Conservation (phyloP, 2,113 vertebrate genomes). For the Otis tarda region DNA sequence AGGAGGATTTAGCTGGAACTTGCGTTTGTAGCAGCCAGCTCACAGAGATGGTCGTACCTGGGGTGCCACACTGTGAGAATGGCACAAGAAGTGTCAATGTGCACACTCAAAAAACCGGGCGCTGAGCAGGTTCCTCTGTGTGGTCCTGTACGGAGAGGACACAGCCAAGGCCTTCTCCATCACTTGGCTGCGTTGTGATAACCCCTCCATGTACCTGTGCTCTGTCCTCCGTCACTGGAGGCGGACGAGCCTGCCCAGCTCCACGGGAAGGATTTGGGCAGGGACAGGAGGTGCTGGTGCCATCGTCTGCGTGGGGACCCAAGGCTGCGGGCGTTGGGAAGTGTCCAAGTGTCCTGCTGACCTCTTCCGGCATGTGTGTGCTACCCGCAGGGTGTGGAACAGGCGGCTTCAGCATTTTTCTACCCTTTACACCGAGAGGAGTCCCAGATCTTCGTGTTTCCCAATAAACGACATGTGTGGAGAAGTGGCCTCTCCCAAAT, state of each 20-base stretch:
- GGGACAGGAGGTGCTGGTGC: not conserved
- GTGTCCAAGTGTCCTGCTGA: too few relatives aligned
- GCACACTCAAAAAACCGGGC: not conserved
- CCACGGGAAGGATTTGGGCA: too few relatives aligned
- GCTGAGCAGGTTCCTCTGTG: rapidly evolving
- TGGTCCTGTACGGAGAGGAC: not conserved
- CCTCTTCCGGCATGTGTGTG: not conserved
- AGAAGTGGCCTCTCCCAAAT: not conserved
- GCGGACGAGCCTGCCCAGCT: rapidly evolving
- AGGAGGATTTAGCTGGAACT: not conserved
- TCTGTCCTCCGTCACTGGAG: not conserved
- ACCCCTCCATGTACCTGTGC: rapidly evolving
- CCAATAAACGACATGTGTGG: rapidly evolving
- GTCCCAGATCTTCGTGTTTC: not conserved
- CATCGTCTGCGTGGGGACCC: rapidly evolving
- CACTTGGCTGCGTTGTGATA: rapidly evolving
- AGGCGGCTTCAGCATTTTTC: not conserved
- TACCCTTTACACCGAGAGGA: rapidly evolving
- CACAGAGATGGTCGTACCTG: not conserved
- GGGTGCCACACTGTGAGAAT: not conserved
- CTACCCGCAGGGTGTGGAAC: not conserved
- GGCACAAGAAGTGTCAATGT: rapidly evolving
- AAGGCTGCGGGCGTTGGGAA: too few relatives aligned
- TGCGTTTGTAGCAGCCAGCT: not conserved
- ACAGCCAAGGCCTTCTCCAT: not conserved